A percentile compares a stretch with the other conserved stretches of the same genome.
Conservation (phyloP, 2,113 vertebrate species). For the Microcebus ravelobensis region DNA sequence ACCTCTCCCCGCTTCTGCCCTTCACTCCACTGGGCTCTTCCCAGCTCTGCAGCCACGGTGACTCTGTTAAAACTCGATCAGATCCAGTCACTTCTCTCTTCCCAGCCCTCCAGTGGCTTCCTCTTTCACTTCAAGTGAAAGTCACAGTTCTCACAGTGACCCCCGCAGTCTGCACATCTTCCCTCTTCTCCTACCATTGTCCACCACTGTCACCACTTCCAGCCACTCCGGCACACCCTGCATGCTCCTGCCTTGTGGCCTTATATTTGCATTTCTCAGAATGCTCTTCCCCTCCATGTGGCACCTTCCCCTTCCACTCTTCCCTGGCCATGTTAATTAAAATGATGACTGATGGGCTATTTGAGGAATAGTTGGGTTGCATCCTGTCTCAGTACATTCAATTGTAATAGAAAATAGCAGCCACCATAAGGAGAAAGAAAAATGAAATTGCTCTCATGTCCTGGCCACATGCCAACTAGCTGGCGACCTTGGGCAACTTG, state of each 20-base stretch:
- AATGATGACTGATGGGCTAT: background rate
- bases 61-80: background rate
- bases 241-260: too few relatives aligned
- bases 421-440: background rate
- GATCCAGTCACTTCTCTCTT: background rate
- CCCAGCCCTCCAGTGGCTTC: background rate
- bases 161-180: background rate
- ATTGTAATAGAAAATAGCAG: background rate
- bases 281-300: background rate
- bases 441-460: background rate
- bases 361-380: conserved; percentile 35
- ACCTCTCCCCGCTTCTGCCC: background rate
- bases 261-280: background rate
- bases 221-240: background rate
- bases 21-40: background rate
- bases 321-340: background rate
- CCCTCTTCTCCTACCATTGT: background rate
- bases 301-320: background rate
- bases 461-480: background rate
- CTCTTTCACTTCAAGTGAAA: background rate
- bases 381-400: conserved; percentile 28
- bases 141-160: background rate
- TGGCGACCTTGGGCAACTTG: background rate
- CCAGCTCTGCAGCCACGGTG: background rate
- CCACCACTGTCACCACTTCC: background rate